Evolutionary conservation across 2,888 invertebrate species (phyloP).

Genomic region (Stramonita haemastoma): DNA sequence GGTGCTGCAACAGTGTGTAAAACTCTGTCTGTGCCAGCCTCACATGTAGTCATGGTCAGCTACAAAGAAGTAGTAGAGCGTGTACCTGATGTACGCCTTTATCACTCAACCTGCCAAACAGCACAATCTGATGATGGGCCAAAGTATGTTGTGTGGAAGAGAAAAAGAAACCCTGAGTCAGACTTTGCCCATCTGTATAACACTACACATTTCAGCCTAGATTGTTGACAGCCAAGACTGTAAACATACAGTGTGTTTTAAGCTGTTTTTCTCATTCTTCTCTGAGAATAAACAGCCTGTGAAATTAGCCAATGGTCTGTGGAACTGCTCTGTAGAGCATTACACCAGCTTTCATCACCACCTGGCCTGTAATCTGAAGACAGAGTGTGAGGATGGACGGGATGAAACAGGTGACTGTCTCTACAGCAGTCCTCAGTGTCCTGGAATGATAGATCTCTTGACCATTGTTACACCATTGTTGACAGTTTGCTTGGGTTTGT

Average conservation of each 20-base stretch:
- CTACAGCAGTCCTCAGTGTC: not conserved
- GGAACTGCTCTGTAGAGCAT: not conserved
- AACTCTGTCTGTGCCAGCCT: not conserved
- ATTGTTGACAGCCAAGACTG: not conserved
- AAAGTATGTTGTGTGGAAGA: not conserved
- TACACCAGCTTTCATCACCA: not conserved
- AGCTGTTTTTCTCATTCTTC: not conserved
- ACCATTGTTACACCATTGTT: not conserved
- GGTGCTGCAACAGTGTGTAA: not conserved
- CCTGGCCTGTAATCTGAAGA: not conserved
- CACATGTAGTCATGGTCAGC: not conserved
- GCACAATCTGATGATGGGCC: not conserved
- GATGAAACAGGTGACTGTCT: not conserved
- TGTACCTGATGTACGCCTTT: not conserved
- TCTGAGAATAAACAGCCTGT: not conserved
- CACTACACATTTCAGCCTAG: not conserved
- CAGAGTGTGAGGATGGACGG: not conserved
- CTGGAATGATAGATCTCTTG: not conserved
- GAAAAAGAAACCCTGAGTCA: not conserved
- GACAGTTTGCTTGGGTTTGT: not conserved
- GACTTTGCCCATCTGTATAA: not conserved
- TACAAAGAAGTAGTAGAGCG: not conserved
- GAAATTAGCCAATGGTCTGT: not conserved
- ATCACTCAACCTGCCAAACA: not conserved
- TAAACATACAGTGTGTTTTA: not conserved